phyloP scores from a whole-genome alignment of 1,140 invertebrate species.

The Macrocentrus cingulum region DNA sequence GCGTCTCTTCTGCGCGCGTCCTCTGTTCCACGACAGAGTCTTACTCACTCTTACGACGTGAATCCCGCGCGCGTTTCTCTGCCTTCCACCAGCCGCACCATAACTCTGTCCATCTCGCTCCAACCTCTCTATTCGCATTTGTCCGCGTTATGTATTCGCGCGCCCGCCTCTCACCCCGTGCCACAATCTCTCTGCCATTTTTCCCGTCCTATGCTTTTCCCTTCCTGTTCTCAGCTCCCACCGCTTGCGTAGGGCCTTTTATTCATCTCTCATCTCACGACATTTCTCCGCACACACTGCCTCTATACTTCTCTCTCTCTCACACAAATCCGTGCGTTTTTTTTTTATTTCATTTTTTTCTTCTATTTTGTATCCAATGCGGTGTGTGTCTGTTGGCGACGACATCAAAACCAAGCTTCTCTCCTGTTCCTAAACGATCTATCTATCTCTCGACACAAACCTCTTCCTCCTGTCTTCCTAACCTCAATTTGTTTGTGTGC shows the following conservation, averaged over 20 bases:
- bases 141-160: conserved; percentile 12
- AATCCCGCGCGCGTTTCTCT: conserved; percentile 32
- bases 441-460: conserved; percentile 9
- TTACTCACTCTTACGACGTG: conserved; percentile 23
- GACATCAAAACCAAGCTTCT: not conserved
- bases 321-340: no score
- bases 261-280: conserved; percentile 17
- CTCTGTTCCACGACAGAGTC: conserved; percentile 23
- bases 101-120: conserved; percentile 20
- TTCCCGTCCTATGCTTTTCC: not conserved
- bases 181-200: conserved; percentile 8
- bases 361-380: conserved; percentile 16
- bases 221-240: not conserved
- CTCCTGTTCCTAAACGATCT: conserved; percentile 11
- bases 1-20: conserved; percentile 22
- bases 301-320: not conserved
- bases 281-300: conserved; percentile 20
- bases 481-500: not conserved
- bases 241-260: not conserved
- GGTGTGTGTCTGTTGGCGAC: not conserved
- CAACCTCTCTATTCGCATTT: not conserved
- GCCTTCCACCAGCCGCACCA: conserved; percentile 28
- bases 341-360: not conserved
- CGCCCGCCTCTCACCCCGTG: not conserved
- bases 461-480: not conserved